Percentiles rank a stretch among this genome's conserved stretches.
Evolutionary conservation across 2,888 invertebrate species (phyloP).

Genomic region (Heterodera filipjevi): DNA sequence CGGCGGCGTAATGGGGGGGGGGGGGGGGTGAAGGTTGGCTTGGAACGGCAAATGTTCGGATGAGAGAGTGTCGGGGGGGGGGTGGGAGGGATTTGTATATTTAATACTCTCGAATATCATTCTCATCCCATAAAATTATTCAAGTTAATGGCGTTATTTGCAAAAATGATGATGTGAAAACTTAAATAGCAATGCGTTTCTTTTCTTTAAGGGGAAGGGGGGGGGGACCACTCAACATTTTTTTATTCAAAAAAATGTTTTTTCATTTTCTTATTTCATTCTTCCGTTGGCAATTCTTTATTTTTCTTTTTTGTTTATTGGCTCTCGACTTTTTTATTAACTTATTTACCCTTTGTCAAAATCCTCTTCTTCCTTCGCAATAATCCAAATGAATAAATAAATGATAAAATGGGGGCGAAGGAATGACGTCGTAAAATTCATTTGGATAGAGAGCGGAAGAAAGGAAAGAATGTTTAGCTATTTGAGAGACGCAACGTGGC

Average conservation of each 20-base stretch:
- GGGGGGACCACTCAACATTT: too few relatives aligned
- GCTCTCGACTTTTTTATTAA: conserved; percentile 1
- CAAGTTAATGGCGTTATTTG: too few relatives aligned
- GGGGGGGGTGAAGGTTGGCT: neutral
- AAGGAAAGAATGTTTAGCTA: neutral
- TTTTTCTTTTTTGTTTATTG: neutral
- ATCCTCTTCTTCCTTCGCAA: neutral
- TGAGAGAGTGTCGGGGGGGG: neutral
- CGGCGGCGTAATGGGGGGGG: neutral
- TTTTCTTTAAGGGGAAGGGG: too few relatives aligned
- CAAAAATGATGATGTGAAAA: too few relatives aligned
- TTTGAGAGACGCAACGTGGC: neutral
- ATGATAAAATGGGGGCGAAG: neutral
- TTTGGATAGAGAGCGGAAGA: neutral
- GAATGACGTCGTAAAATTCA: neutral
- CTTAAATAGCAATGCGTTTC: too few relatives aligned
- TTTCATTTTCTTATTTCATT: neutral
- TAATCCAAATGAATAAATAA: conserved; percentile 4
- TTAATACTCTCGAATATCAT: conserved; percentile 4
- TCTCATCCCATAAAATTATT: neutral
- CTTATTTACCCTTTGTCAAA: neutral
- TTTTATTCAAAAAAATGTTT: too few relatives aligned
- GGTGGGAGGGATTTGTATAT: conserved; percentile 11
- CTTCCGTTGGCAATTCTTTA: neutral
- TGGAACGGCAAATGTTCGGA: conserved; percentile 1